phyloP scores from a whole-genome alignment of 2,797 vertebrate genomes.

The Galagoides demidoff region DNA sequence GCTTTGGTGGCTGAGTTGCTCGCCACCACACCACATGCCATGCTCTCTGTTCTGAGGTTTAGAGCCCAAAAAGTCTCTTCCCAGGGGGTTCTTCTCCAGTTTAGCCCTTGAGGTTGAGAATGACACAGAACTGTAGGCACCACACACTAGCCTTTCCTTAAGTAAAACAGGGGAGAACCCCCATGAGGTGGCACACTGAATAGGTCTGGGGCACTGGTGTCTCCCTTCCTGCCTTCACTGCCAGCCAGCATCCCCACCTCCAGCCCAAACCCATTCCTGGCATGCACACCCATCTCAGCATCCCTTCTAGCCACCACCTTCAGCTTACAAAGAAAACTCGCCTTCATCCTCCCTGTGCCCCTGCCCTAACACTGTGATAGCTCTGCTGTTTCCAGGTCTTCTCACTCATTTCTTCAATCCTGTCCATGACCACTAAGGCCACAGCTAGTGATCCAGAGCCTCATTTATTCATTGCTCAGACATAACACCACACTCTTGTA shows the following conservation, averaged over 20 bases:
- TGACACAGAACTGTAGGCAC: background rate
- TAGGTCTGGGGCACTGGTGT: background rate
- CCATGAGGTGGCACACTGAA: background rate
- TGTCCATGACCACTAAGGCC: background rate
- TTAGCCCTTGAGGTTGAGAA: background rate
- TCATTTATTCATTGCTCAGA: background rate
- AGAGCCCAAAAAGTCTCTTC: constrained; percentile 47
- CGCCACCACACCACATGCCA: constrained; percentile 64
- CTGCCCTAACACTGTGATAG: background rate
- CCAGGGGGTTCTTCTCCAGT: background rate
- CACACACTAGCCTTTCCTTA: background rate
- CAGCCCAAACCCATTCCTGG: background rate
- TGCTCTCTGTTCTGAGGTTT: constrained; percentile 37
- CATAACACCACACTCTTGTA: background rate
- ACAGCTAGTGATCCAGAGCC: background rate
- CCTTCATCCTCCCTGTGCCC: background rate
- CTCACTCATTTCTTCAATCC: background rate
- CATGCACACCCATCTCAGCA: background rate
- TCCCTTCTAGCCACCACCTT: background rate
- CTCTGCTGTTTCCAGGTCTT: background rate
- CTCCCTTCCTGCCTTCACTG: background rate
- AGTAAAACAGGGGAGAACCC: background rate
- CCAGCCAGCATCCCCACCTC: background rate
- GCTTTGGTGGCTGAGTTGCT: constrained; percentile 71
- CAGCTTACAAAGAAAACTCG: background rate